Evolutionary conservation across 2,888 invertebrate genomes (phyloP).

Genomic region (Chrysolina americana): DNA sequence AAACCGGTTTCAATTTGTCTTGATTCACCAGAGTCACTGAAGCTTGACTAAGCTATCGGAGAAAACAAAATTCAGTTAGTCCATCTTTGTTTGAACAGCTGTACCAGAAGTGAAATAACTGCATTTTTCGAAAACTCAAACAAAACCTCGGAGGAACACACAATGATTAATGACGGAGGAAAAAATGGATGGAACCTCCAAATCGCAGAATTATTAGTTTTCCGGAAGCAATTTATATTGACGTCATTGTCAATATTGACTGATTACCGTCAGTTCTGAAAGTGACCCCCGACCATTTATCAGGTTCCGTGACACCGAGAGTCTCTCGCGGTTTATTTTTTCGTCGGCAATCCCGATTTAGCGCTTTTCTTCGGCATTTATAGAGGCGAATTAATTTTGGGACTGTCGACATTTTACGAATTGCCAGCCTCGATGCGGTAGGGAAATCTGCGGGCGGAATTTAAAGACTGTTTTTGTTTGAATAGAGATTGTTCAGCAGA

Average conservation of each 20-base stretch:
- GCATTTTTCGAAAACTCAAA: too few relatives aligned
- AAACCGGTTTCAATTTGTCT: too few relatives aligned
- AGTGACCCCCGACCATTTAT: conserved; percentile 7
- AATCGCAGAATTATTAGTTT: background rate
- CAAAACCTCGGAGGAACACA: too few relatives aligned
- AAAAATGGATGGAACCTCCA: background rate
- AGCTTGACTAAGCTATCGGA: too few relatives aligned
- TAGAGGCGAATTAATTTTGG: conserved; percentile 10
- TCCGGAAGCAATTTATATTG: background rate
- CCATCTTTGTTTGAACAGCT: too few relatives aligned
- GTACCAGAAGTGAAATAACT: too few relatives aligned
- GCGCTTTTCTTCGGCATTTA: background rate
- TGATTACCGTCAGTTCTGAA: background rate
- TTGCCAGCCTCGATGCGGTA: background rate
- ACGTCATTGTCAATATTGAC: conserved; percentile 5
- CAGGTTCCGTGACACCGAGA: conserved; percentile 3
- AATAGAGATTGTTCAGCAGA: background rate
- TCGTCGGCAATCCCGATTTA: background rate
- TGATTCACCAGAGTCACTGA: too few relatives aligned
- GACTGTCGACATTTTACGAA: conserved; percentile 2
- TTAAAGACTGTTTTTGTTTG: background rate
- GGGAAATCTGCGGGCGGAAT: background rate
- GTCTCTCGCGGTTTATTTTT: conserved; percentile 3
- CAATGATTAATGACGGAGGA: background rate
- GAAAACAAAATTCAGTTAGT: too few relatives aligned